These are phyloP conservation scores for Chaenocephalus aceratus DNA, from an alignment of 2,113 vertebrate species.

Conservation along the genomic window DNA sequence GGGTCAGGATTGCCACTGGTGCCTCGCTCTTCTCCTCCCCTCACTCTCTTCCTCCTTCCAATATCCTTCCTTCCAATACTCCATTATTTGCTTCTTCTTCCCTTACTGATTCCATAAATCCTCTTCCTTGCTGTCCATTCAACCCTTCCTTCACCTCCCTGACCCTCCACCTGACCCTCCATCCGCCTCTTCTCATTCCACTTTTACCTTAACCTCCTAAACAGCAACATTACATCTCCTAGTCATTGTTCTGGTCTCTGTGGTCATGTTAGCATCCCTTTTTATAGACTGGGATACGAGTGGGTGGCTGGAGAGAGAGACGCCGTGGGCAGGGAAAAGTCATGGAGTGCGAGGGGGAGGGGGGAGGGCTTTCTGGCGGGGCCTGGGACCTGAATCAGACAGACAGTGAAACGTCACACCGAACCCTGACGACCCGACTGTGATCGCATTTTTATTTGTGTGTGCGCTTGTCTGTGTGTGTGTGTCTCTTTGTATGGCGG, in stretches of 20 bases:
- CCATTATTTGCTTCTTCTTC: not conserved
- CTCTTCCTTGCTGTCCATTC: not conserved
- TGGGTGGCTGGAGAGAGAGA: constrained; percentile 31
- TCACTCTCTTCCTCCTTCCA: not conserved
- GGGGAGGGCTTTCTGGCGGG: constrained; percentile 38
- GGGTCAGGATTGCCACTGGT: constrained; percentile 54
- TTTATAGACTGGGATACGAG: constrained; percentile 7
- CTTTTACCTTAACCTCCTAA: not conserved
- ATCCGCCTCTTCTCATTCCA: not conserved
- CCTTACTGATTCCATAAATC: not conserved
- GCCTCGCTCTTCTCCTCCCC: constrained; percentile 40
- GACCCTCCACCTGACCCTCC: accelerated
- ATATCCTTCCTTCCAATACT: not conserved
- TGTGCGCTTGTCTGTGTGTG: constrained; percentile 37
- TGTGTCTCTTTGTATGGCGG: constrained; percentile 19
- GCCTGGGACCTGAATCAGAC: constrained; percentile 69
- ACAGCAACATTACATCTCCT: constrained; percentile 20
- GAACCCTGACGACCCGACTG: constrained; percentile 66
- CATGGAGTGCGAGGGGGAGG: constrained; percentile 33
- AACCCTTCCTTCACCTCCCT: not conserved
- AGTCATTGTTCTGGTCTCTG: not conserved
- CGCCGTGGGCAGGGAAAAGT: constrained; percentile 11
- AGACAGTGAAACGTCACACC: constrained; percentile 72
- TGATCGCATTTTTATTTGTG: constrained; percentile 27
- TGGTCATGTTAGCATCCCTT: constrained; percentile 9